These are phyloP conservation scores for Xylocopa sonorina DNA, from an alignment of 1,140 invertebrate species.

Conservation along the genomic window DNA sequence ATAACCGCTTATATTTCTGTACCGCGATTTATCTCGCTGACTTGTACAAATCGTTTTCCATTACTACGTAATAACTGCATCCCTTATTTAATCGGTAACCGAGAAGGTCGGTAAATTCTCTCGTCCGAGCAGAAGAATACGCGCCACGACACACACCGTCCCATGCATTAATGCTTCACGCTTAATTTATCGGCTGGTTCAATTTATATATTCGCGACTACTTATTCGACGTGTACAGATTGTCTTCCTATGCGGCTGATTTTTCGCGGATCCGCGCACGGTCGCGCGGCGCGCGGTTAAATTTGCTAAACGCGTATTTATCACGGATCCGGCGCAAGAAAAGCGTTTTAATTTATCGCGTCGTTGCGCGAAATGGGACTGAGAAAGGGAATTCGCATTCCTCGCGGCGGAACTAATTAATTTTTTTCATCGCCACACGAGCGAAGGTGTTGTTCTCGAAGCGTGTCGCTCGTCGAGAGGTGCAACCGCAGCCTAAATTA, in stretches of 20 bases:
- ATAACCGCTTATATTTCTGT: too few relatives aligned
- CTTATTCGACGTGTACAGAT: too few relatives aligned
- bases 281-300: too few relatives aligned
- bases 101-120: neutral
- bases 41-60: neutral
- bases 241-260: too few relatives aligned
- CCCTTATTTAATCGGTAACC: neutral
- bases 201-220: neutral
- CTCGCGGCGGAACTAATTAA: neutral
- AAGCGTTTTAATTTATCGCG: too few relatives aligned
- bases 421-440: neutral
- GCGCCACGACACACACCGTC: too few relatives aligned
- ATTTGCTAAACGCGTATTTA: neutral
- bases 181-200: neutral
- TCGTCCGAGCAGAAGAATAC: neutral
- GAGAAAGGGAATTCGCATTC: too few relatives aligned
- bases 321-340: too few relatives aligned
- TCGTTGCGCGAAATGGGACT: too few relatives aligned
- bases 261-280: too few relatives aligned
- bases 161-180: neutral
- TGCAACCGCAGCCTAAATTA: neutral
- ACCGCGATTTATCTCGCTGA: neutral
- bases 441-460: neutral
- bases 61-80: neutral
- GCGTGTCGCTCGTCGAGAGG: too few relatives aligned